Evolutionary conservation across 2,113 vertebrate genomes (phyloP).

Genomic region (Cheirogaleus medius): DNA sequence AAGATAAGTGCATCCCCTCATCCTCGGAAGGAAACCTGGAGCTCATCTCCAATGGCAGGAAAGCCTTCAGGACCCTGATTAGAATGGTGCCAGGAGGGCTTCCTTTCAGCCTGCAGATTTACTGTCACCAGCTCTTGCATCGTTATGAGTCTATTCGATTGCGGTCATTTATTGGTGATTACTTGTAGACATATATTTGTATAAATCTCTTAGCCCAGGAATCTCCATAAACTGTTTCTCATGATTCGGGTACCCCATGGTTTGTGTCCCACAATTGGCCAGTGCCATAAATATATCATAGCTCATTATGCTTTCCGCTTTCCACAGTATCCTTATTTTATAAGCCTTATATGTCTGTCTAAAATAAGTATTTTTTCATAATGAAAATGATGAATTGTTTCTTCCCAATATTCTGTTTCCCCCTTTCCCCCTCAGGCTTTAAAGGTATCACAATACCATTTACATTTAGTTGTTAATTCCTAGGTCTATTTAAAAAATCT

Average conservation of each 20-base stretch:
- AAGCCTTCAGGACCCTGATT: fast-evolving
- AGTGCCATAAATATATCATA: neutral
- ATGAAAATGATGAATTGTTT: neutral
- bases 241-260: neutral
- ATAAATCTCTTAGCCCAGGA: neutral
- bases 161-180: neutral
- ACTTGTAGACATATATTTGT: neutral
- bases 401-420: neutral
- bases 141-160: neutral
- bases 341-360: neutral
- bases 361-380: neutral
- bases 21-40: neutral
- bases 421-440: neutral
- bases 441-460: neutral
- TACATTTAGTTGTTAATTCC: neutral
- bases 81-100: neutral
- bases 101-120: neutral
- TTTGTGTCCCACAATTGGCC: neutral
- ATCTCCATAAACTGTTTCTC: neutral
- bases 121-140: neutral
- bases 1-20: neutral
- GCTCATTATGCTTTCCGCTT: neutral
- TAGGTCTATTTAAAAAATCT: neutral
- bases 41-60: fast-evolving
- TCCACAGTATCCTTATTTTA: neutral